Base-by-base conservation (phyloP, 2,888 invertebrate genomes). In the Formica aserva region DNA sequence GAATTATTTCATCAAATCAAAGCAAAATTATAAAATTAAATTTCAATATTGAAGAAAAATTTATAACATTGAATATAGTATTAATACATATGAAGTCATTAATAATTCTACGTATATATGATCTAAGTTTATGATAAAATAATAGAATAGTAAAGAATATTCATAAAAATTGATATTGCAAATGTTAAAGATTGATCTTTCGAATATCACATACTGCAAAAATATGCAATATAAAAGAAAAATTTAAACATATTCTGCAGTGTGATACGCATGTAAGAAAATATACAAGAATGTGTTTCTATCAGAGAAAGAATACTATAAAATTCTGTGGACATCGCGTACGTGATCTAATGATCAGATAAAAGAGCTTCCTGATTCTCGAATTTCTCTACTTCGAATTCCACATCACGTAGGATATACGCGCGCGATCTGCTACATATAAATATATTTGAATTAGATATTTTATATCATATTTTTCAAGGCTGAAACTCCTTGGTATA, bases 341-440 rank as follows among this genome's bases (percentile, higher is more conserved):
- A 57, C 18, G 18, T 18, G 48, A 66, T 76, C 38, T 8, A 52
- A 55, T 52, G 41, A 22, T 45, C 18, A 65, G 75, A 65, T 66
- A 76, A 18, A 48, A 48, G 35, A 52, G 18, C n/a, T 77, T 77
- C 52, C 67, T 55, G 26, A 13, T 76, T 66, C 35, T n/a, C 13
- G 52, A 77, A 77, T 77, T 77, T 77, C 67, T 77, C 52, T 13
- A 35, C n/a, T 77, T 52, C 9, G 38, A 67, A 67, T 77, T 67
- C 76, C 32, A 67, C 35, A 48, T 11, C 18, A 63, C 2, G n/a
- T 22, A 32, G 22, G 26, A 29, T 1, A 67, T 66, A 48, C 48
- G 32, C n/a, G n/a, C 66, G 32, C 22, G 22, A 32, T 66, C 15
- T 32, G 6, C 5, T 32, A 69, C 15, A 9, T 22, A 35, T 71